A percentile compares a stretch with the other conserved stretches of the same genome.
phyloP scores from a whole-genome alignment of 2,888 invertebrate genomes.

The Drosophila aldrichi region DNA sequence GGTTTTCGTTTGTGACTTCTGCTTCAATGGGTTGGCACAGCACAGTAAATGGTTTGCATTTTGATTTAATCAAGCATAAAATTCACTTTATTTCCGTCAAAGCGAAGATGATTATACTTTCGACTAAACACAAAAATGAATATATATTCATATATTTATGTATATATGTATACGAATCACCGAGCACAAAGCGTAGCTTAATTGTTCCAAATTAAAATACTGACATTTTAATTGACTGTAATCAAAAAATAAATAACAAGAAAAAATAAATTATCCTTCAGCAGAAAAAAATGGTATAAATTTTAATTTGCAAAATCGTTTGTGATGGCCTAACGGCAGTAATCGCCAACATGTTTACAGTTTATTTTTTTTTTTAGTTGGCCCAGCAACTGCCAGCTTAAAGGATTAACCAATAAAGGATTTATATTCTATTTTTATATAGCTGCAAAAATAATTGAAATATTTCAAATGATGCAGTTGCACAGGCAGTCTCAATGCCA shows the following conservation, averaged over 20 bases:
- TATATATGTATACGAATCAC: background rate
- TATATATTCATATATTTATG: too few relatives aligned
- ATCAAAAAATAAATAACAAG: conserved; percentile 13
- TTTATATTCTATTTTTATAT: background rate
- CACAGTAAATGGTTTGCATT: conserved; percentile 16
- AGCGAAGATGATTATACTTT: background rate
- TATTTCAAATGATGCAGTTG: background rate
- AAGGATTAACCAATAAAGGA: conserved; percentile 9
- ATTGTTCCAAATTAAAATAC: conserved; percentile 57
- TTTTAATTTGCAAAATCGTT: conserved; percentile 25
- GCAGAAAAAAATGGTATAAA: conserved; percentile 8
- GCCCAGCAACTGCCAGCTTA: conserved; percentile 9
- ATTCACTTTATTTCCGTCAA: conserved; percentile 4
- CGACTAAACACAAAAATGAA: conserved; percentile 4
- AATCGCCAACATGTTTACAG: background rate
- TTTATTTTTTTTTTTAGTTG: conserved; percentile 1
- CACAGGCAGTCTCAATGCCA: background rate
- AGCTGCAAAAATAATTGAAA: background rate
- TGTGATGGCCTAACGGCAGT: conserved; percentile 3
- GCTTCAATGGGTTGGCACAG: conserved; percentile 21
- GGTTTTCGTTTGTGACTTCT: conserved; percentile 8
- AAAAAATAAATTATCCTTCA: background rate
- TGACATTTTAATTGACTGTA: conserved; percentile 54
- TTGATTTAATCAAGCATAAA: conserved; percentile 36
- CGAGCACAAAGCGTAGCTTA: conserved; percentile 33